Evolutionary conservation across 2,888 invertebrate species (phyloP), one percentile per base, ranked within the genome.

Genomic region (Auanema sp.): DNA sequence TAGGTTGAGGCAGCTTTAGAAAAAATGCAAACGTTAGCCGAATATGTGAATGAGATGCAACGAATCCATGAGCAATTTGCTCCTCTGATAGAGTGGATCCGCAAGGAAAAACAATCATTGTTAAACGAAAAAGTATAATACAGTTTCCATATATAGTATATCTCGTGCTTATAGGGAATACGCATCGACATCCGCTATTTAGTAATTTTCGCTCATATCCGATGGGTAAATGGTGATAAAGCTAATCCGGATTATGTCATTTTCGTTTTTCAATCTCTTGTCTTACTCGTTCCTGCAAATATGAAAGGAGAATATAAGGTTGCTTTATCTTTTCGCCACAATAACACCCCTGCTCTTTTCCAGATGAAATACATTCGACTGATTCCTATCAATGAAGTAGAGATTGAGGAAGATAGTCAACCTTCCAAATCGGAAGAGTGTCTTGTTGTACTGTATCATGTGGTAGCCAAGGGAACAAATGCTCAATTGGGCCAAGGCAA

Each of bases 41-140:
- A 73, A 44, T 80, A 79, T 53, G 77, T 80, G 53, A 80, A 80
- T 58, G 79, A 80, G 55, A 80, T 80, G 80, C 78, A 79, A 53
- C 50, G 79, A 21, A 69, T 80, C 33, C 75, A 79, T 49, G 80
- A 80, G 60, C 73, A 77, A 47, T 76, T 78, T 56, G 72, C 72
- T 5, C 71, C 69, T 12, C 68, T 68, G 23, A 65, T 74, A 50
- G 74, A 74, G 21, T 61, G 42, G 10, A 68, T 74, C 2, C 43
- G 69, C 12, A 68, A 63, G 54, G 65, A 62, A 0, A 53, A 72
- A 33, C 66, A 68, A 43, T 18, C 56, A 21, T 57, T 66, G 62
- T 44, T 74, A 16, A 49, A 50, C 23, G 71, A 71, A 49, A 71
- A 71, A 66, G 60, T 61, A n/a, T 10, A 24, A 25, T 24, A 24